These are phyloP conservation scores for Callitettix versicolor DNA, from an alignment of 1,140 invertebrate genomes.

Conservation along the genomic window DNA sequence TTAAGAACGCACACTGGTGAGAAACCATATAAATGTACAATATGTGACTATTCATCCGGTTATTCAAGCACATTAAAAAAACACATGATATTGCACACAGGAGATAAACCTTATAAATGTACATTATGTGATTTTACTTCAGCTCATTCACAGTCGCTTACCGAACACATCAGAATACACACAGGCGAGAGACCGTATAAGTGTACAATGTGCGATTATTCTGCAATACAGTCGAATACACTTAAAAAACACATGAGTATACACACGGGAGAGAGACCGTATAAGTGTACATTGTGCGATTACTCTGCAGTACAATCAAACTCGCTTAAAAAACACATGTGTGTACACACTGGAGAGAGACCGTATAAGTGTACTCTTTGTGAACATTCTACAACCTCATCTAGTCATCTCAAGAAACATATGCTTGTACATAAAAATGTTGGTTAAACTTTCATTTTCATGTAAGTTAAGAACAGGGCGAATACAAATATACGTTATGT, in stretches of 20 bases:
- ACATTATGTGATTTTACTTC: constrained; percentile 22
- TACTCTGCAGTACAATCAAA: neutral
- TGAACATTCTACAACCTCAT: too few species aligned
- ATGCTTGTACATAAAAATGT: too few species aligned
- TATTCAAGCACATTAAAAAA: neutral
- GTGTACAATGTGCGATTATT: constrained; percentile 37
- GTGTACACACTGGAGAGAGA: neutral
- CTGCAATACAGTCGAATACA: neutral
- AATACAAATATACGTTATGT: too few species aligned
- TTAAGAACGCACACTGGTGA: constrained; percentile 44
- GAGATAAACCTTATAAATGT: constrained; percentile 2
- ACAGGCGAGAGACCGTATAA: constrained; percentile 19
- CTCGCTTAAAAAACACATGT: neutral
- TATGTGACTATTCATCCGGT: constrained; percentile 28
- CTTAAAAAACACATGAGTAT: constrained; percentile 7
- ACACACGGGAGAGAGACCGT: constrained; percentile 3
- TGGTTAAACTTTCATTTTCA: too few species aligned
- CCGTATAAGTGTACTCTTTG: too few species aligned
- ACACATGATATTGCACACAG: neutral
- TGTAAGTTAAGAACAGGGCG: too few species aligned
- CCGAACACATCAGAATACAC: constrained; percentile 18
- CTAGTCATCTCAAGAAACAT: neutral
- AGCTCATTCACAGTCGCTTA: neutral
- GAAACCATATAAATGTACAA: constrained; percentile 42
- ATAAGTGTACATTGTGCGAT: neutral